Evolutionary conservation across 2,797 vertebrate genomes (phyloP), one percentile per base, ranked within the genome.

Genomic region (Thaleichthys pacificus): DNA sequence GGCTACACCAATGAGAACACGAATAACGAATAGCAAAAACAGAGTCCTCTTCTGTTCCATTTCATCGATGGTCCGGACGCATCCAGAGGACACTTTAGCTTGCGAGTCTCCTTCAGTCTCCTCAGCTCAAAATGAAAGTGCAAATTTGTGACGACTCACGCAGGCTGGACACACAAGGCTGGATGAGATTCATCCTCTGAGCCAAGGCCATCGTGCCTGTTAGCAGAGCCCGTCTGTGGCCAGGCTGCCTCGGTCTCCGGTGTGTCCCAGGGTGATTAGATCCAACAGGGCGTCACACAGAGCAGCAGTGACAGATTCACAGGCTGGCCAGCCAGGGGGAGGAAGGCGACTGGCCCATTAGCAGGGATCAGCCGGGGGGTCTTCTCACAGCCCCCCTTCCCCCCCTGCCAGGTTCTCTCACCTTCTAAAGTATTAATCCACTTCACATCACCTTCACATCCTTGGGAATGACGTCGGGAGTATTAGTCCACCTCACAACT

Each of bases 271-370:
- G 51, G 51, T 56, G 15, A 42, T 15, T 17, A 12, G 26, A 61
- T 65, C 21, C 61, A 58, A 58, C 66, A 42, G 24, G 51, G 26
- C 61, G 64, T 58, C 74, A 71, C 15, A 17, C 19, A 56, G 51
- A 56, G 51, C 51, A 56, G 51, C 58, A 65, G 5, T 68, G 76
- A 66, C 56, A 51, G 28, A 28, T 38, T 24, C 51, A n/a, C 51
- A 56, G 51, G 51, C 57, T 30, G 12, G 19, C 61, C 22, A 26
- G 65, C 56, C 68, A 68, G 38, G 57, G 56, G 56, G 42, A 73
- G 57, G 68, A 38, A 38, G 19, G 51, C 62, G 15, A 42, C 54
- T 64, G 30, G 51, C 51, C 51, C 51, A 56, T 56, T 56, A 56
- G 19, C 51, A 56, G 19, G 51, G 51, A 56, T 56, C 51, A 56